Percentiles rank a stretch among this genome's conserved stretches.
These are phyloP conservation scores for Steinernema khuongi DNA, from an alignment of 1,140 invertebrate species.

Conservation along the genomic window DNA sequence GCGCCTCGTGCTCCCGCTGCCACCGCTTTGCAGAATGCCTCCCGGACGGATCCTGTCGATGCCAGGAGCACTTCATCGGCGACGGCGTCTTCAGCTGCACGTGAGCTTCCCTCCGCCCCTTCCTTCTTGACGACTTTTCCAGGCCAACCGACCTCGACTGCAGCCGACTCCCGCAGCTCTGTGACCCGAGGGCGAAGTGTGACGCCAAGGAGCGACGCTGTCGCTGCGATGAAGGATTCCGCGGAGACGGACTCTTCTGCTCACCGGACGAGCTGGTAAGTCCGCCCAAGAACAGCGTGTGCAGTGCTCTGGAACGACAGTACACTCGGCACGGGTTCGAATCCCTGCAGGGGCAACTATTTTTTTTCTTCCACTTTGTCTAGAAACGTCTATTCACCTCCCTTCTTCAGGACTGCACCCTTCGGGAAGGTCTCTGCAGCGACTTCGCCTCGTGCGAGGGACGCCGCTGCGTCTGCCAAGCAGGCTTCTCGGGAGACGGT, in stretches of 20 bases:
- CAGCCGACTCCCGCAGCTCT: constrained; percentile 28
- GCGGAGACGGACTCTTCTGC: constrained; percentile 45
- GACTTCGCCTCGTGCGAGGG: background rate
- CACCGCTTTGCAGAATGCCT: background rate
- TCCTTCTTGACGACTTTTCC: background rate
- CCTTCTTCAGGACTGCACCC: constrained; percentile 38
- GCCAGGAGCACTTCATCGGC: background rate
- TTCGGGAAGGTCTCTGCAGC: constrained; percentile 30
- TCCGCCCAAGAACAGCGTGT: background rate
- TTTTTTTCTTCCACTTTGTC: background rate
- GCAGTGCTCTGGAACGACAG: no score
- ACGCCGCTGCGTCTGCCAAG: background rate
- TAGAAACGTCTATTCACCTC: background rate
- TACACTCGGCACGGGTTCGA: no score
- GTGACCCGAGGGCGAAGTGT: constrained; percentile 26
- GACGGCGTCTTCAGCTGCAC: background rate
- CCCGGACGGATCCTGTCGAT: background rate
- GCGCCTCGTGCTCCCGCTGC: background rate
- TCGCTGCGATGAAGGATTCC: constrained; percentile 38
- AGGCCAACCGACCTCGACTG: constrained; percentile 31
- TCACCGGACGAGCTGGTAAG: constrained; percentile 37
- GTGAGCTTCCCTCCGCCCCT: background rate
- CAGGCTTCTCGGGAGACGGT: background rate
- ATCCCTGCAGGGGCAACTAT: no score
- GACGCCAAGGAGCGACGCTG: constrained; percentile 21